Conservation (phyloP, 2,113 vertebrate genomes). For the Stegostoma tigrinum region DNA sequence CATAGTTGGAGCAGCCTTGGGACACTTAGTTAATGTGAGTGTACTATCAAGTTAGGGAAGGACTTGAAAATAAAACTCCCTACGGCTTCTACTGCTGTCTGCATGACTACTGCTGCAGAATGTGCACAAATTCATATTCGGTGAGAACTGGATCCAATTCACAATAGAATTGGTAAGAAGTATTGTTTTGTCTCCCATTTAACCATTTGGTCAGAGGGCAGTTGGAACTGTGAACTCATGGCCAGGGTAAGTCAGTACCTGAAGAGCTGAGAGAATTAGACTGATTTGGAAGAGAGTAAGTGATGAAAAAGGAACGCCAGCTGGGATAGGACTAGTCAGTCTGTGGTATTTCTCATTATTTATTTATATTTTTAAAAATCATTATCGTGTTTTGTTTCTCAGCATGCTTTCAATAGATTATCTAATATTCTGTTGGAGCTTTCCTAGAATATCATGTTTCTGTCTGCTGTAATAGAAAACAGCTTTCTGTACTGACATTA, state of each 20-base stretch:
- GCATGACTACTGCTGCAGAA: background rate
- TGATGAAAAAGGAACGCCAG: background rate
- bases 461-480: background rate
- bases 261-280: background rate
- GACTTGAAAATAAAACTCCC: background rate
- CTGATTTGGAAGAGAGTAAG: background rate
- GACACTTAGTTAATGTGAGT: background rate
- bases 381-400: slow-evolving; percentile 13
- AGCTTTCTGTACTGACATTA: background rate
- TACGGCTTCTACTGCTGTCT: background rate
- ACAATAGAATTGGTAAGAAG: background rate
- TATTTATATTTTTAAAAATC: slow-evolving; percentile 31
- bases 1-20: background rate
- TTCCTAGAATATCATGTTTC: background rate
- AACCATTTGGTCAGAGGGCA: background rate
- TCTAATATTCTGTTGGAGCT: background rate
- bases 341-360: slow-evolving; percentile 15
- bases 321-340: background rate
- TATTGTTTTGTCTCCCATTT: background rate
- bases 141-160: background rate
- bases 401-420: background rate
- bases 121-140: too few species aligned
- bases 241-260: background rate
- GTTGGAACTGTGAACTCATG: background rate
- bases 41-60: background rate